Evolutionary conservation across 2,113 vertebrate species (phyloP).

Genomic region (Psilopsiagon aymara): DNA sequence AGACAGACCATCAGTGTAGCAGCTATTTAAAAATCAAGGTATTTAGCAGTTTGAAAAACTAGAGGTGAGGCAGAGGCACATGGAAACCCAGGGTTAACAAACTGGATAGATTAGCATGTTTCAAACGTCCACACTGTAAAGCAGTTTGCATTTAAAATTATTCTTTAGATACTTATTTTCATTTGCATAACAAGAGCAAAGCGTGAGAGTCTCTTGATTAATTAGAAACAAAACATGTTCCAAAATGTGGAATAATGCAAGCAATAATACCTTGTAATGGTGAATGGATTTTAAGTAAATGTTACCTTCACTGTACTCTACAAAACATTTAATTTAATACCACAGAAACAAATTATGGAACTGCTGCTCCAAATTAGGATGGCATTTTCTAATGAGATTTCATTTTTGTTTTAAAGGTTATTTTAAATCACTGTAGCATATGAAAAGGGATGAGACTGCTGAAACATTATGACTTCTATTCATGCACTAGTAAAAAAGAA

Average conservation of each 20-base stretch:
- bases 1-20: not conserved
- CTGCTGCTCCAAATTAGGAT: conserved; percentile 35
- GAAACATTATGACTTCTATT: not conserved
- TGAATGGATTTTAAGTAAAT: not conserved
- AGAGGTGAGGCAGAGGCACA: not conserved
- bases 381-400: conserved; percentile 56
- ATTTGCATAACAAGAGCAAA: not conserved
- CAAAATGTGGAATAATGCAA: not conserved
- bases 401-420: conserved; percentile 47
- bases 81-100: not conserved
- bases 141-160: not conserved
- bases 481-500: not conserved
- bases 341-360: conserved; percentile 24
- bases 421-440: not conserved
- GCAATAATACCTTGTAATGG: not conserved
- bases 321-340: not conserved
- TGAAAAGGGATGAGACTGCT: not conserved
- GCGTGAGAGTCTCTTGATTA: not conserved
- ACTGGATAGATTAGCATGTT: fast-evolving
- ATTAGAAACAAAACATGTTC: not conserved
- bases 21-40: not conserved
- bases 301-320: not conserved
- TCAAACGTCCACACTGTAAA: not conserved
- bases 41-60: not conserved
- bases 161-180: not conserved